Evolutionary conservation across 2,113 vertebrate genomes (phyloP).

Genomic region (Laterallus jamaicensis): DNA sequence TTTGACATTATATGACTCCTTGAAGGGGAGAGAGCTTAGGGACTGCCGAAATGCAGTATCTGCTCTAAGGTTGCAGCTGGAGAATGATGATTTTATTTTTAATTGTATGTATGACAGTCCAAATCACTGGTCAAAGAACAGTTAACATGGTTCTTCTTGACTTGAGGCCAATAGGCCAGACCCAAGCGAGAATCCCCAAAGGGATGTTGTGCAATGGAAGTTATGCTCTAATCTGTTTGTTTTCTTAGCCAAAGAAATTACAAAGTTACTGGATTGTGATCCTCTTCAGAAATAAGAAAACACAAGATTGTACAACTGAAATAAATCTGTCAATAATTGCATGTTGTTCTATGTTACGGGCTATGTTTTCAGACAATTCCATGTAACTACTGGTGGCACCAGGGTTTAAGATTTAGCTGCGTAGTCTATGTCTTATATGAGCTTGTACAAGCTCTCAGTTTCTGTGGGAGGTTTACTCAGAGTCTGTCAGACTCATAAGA

Average conservation of each 20-base stretch:
- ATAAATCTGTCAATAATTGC: not conserved
- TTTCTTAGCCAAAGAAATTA: not conserved
- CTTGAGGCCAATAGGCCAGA: not conserved
- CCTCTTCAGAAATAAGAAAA: not conserved
- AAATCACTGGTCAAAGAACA: not conserved
- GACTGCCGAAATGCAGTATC: not conserved
- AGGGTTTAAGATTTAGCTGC: not conserved
- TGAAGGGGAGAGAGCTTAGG: not conserved
- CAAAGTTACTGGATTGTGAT: not conserved
- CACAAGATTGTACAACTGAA: not conserved
- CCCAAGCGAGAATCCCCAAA: not conserved
- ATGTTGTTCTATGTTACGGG: not conserved
- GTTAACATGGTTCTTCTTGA: not conserved
- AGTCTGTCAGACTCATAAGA: not conserved
- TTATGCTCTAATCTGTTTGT: not conserved
- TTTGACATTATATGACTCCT: not conserved
- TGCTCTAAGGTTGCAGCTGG: not conserved
- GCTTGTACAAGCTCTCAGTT: not conserved
- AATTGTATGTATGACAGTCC: not conserved
- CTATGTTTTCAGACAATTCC: not conserved
- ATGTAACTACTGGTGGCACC: not conserved
- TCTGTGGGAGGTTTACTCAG: not conserved
- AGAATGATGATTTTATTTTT: not conserved
- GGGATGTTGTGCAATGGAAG: not conserved
- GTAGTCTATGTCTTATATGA: not conserved